These are phyloP conservation scores for Nesoenas mayeri DNA, from an alignment of 2,113 vertebrate species.

Conservation along the genomic window DNA sequence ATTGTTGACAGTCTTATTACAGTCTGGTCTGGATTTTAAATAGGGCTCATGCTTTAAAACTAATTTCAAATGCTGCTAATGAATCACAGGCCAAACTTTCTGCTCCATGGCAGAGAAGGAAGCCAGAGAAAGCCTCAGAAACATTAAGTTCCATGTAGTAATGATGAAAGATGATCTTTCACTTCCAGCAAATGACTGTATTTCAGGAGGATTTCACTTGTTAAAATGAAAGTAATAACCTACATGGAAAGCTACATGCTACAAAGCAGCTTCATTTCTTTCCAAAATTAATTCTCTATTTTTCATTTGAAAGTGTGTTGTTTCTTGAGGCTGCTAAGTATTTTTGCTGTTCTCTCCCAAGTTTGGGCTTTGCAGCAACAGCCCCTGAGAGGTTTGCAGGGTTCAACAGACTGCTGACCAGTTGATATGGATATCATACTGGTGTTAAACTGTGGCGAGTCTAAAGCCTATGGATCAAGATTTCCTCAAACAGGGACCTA, in stretches of 20 bases:
- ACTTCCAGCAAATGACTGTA: conserved; percentile 52
- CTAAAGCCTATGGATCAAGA: background rate
- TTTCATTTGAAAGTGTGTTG: background rate
- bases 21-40: background rate
- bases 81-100: background rate
- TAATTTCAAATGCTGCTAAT: background rate
- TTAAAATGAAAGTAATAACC: conserved; percentile 52
- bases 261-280: conserved; percentile 39
- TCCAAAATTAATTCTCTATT: conserved; percentile 37
- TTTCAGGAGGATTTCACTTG: conserved; percentile 48
- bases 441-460: background rate
- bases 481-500: background rate
- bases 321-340: background rate
- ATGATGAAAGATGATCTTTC: conserved; percentile 39
- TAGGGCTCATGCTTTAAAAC: background rate
- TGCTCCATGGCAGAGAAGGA: background rate
- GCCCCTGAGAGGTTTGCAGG: background rate
- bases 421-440: background rate
- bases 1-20: background rate
- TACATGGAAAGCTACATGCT: background rate
- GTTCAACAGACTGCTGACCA: background rate
- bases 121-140: conserved; percentile 16
- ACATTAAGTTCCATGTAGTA: background rate
- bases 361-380: background rate
- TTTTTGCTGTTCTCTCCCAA: background rate